phyloP scores from a whole-genome alignment of 2,888 invertebrate species.

The Oscheius sp. region DNA sequence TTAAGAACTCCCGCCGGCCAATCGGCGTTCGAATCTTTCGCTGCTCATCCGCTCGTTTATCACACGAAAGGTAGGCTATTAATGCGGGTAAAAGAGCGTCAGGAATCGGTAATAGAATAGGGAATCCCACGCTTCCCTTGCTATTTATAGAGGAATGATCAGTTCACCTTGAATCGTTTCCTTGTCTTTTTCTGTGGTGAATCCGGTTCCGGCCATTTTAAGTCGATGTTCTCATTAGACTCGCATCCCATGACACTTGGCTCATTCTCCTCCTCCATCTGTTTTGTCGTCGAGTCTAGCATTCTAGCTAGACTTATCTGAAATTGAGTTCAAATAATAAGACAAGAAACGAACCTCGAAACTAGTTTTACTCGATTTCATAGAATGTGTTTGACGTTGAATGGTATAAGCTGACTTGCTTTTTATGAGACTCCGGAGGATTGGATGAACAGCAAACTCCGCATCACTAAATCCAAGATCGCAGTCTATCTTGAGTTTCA shows the following conservation, averaged over 20 bases:
- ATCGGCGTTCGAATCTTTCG: background rate
- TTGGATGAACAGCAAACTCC: slow-evolving; percentile 50
- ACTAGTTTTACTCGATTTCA: slow-evolving; percentile 49
- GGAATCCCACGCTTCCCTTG: background rate
- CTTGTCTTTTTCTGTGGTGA: background rate
- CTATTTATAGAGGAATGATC: background rate
- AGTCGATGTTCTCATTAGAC: slow-evolving; percentile 20
- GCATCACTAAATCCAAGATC: slow-evolving; percentile 33
- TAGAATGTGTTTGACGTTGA: slow-evolving; percentile 26
- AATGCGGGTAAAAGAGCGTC: background rate
- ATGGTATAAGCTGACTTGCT: slow-evolving; percentile 52
- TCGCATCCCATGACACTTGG: slow-evolving; percentile 23
- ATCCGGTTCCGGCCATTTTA: slow-evolving; percentile 52
- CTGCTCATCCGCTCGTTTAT: slow-evolving; percentile 21
- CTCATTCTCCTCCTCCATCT: slow-evolving; percentile 40
- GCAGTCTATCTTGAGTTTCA: too few relatives aligned
- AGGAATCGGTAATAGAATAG: background rate
- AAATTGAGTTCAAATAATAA: background rate
- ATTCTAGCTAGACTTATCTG: slow-evolving; percentile 46
- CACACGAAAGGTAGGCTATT: slow-evolving; percentile 9
- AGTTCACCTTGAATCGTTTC: slow-evolving; percentile 4
- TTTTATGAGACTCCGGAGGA: slow-evolving; percentile 50
- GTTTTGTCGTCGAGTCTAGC: slow-evolving; percentile 45
- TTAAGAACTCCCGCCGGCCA: background rate
- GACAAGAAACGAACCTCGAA: slow-evolving; percentile 37